Percentiles rank a stretch among this genome's conserved stretches.
Evolutionary conservation across 2,888 invertebrate genomes (phyloP).

Genomic region (Melieria crassipennis): DNA sequence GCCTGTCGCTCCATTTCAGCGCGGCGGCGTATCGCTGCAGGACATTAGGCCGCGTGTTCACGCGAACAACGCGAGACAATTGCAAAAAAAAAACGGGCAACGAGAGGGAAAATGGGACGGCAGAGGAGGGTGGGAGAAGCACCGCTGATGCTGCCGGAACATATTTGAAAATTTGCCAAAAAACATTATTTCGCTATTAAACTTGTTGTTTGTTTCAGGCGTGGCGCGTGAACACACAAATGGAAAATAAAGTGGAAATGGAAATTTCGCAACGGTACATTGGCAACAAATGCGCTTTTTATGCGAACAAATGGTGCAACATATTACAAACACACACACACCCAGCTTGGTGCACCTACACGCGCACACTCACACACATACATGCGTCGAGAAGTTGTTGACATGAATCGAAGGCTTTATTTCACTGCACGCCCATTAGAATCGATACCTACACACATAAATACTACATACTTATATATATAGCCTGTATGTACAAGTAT

Average conservation of each 20-base stretch:
- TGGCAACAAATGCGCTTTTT: slow-evolving; percentile 1
- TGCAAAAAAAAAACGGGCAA: slow-evolving; percentile 43
- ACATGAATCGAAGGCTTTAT: no score
- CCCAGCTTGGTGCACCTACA: not conserved
- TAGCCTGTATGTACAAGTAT: no score
- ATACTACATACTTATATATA: no score
- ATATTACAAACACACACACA: no score
- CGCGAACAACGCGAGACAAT: slow-evolving; percentile 38
- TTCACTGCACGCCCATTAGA: no score
- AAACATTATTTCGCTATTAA: slow-evolving; percentile 38
- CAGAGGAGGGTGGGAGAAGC: no score
- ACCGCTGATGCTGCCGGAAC: slow-evolving; percentile 1
- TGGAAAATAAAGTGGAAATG: not conserved
- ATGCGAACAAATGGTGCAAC: not conserved
- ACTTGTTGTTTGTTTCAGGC: not conserved
- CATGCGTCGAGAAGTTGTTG: not conserved
- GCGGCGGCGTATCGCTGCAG: slow-evolving; percentile 42
- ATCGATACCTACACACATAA: no score
- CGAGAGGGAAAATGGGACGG: not conserved
- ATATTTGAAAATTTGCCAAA: slow-evolving; percentile 37
- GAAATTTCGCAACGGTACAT: not conserved
- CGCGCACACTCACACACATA: not conserved
- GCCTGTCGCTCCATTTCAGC: not conserved
- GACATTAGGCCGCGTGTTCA: slow-evolving; percentile 46
- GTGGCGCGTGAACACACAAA: not conserved